Conservation (phyloP, 1,140 invertebrate species). For the Drosophila equinoxialis region DNA sequence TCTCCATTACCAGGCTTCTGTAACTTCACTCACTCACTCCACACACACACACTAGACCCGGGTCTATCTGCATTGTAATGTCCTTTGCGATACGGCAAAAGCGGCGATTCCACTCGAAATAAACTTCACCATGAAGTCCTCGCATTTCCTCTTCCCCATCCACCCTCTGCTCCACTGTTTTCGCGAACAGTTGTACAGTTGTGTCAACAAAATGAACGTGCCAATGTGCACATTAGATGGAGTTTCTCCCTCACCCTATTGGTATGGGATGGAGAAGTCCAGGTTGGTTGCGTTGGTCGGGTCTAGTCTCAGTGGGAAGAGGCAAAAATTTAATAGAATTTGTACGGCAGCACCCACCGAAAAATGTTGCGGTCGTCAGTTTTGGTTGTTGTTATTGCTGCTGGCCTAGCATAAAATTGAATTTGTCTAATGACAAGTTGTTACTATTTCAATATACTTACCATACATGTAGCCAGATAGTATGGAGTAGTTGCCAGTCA, state of each 20-base stretch:
- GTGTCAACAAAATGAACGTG: conserved; percentile 78
- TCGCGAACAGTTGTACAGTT: conserved; percentile 57
- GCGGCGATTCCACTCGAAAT: conserved; percentile 78
- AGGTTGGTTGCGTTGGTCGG: conserved; percentile 2
- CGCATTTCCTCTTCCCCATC: not conserved
- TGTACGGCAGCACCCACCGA: conserved; percentile 71
- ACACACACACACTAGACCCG: conserved; percentile 53
- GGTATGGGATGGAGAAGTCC: not conserved
- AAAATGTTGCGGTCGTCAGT: conserved; percentile 73
- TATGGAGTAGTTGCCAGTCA: not conserved
- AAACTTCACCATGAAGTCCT: conserved; percentile 58
- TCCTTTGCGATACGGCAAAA: conserved; percentile 75
- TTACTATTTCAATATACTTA: conserved; percentile 44
- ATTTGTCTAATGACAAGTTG: conserved; percentile 81
- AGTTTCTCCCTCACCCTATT: conserved; percentile 17
- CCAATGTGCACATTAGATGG: conserved; percentile 76
- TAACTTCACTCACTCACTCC: conserved; percentile 13
- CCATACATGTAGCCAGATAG: not conserved
- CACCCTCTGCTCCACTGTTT: not conserved
- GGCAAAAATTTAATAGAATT: conserved; percentile 76
- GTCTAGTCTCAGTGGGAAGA: not conserved
- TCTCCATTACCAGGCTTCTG: conserved; percentile 22
- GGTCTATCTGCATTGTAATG: conserved; percentile 78
- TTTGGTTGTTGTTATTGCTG: conserved; percentile 34
- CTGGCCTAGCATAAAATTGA: conserved; percentile 70